These are phyloP conservation scores for Lasioglossum pauxillum DNA, from an alignment of 2,888 invertebrate species.

Conservation along the genomic window DNA sequence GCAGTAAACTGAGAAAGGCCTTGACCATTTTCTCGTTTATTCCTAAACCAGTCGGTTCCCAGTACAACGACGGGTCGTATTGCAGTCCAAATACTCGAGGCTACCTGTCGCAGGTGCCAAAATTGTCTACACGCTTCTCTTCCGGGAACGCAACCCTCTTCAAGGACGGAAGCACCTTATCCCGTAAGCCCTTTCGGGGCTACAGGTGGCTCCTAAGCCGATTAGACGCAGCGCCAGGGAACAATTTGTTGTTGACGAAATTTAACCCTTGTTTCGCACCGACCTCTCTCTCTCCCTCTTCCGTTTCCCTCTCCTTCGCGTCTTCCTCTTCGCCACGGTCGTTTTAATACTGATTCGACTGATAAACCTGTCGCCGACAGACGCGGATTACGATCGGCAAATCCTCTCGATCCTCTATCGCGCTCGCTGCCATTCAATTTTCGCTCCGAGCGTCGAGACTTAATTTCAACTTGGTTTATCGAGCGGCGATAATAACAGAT, in stretches of 20 bases:
- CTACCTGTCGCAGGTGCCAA: conserved; percentile 67
- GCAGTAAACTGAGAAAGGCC: not conserved
- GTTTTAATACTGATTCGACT: conserved; percentile 36
- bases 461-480: conserved; percentile 14
- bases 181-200: conserved; percentile 55
- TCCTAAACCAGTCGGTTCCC: not conserved
- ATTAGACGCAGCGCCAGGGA: conserved; percentile 76
- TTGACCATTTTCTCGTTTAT: not conserved
- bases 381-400: conserved; percentile 24
- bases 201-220: conserved; percentile 79
- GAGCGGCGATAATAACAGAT: not conserved
- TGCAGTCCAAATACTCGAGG: conserved; percentile 50
- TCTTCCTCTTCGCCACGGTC: not conserved
- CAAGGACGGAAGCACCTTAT: conserved; percentile 55
- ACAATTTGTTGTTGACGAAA: conserved; percentile 77
- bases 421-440: conserved; percentile 7
- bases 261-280: conserved; percentile 74
- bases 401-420: conserved; percentile 8
- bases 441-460: not conserved
- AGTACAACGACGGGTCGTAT: conserved; percentile 26
- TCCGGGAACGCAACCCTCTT: conserved; percentile 48
- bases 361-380: conserved; percentile 40
- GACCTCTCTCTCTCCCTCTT: conserved; percentile 22
- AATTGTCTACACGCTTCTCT: conserved; percentile 51
- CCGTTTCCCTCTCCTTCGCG: not conserved